Evolutionary conservation across 2,113 vertebrate species (phyloP), one percentile per base, ranked within the genome.

Genomic region (Malaclemys terrapin): DNA sequence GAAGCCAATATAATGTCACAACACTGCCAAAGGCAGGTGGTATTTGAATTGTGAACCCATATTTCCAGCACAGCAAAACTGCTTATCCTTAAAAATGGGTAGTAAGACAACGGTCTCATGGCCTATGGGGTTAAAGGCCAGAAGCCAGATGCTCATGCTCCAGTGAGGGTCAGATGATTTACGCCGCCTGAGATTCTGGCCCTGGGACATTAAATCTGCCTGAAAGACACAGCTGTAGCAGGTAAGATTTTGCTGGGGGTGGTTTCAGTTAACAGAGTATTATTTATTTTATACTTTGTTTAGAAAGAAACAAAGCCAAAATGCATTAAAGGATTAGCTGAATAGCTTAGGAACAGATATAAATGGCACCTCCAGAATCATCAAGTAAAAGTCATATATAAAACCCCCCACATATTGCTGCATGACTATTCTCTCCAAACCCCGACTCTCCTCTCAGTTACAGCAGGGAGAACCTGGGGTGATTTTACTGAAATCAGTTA

Each of bases 221-320:
- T 57, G 38, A 65, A 95, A 95, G 89, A 90, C 42, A 54, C 2
- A 88, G 62, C 45, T 92, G 62, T 95, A 90, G 86, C 62, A 89
- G n/a, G 86, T 84, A 87, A 89, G 56, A 24, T 89, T 94, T 91
- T 50, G 83, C 90, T 62, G 91, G 89, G 78, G 87, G 93, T 1
- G 72, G 78, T 80, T 96, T 94, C 90, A 93, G 88, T 87, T 45
- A 69, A 75, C 1, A 0, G 16, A 82, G 8, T 95, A 27, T 31
- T 72, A 38, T 38, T 72, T 90, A 88, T 78, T 94, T 95, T 87
- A 42, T 59, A 49, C 82, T 94, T 94, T 95, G 93, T 94, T 97
- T 96, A 90, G 94, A 88, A 95, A 94, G 91, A 93, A 95, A 82
- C 59, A 80, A 95, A 96, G 78, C 59, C 94, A 96, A 94, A 90